phyloP scores from a whole-genome alignment of 2,113 vertebrate species.

The Sprattus sprattus region DNA sequence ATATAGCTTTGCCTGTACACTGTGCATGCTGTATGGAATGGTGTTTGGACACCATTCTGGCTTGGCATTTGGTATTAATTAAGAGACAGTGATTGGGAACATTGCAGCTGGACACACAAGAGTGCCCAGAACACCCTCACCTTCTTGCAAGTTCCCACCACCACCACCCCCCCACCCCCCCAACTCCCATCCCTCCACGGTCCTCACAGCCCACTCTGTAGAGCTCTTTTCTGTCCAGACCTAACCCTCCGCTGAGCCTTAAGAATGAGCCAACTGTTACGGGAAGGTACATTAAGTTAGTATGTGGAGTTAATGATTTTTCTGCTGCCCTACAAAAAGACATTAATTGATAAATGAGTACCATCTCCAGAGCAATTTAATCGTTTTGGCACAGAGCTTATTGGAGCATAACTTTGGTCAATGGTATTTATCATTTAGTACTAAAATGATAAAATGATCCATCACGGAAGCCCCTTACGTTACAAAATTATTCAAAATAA shows the following conservation, averaged over 20 bases:
- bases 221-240: neutral
- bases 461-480: constrained; percentile 38
- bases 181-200: neutral
- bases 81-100: neutral
- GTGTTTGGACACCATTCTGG: neutral
- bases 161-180: neutral
- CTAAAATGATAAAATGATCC: constrained; percentile 51
- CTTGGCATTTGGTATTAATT: neutral
- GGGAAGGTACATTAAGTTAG: constrained; percentile 48
- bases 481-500: neutral
- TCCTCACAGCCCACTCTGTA: neutral
- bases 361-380: constrained; percentile 48
- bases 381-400: constrained; percentile 47
- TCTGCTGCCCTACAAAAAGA: constrained; percentile 45
- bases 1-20: no score
- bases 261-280: constrained; percentile 35
- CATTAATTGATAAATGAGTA: constrained; percentile 57
- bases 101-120: neutral
- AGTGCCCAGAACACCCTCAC: neutral
- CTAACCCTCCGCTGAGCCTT: neutral
- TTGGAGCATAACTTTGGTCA: constrained; percentile 49
- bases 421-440: constrained; percentile 50
- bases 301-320: constrained; percentile 49
- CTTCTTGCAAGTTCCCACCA: neutral
- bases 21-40: no score